Conservation (phyloP, 2,888 invertebrate genomes). For the Leptopilina drosophilae region DNA sequence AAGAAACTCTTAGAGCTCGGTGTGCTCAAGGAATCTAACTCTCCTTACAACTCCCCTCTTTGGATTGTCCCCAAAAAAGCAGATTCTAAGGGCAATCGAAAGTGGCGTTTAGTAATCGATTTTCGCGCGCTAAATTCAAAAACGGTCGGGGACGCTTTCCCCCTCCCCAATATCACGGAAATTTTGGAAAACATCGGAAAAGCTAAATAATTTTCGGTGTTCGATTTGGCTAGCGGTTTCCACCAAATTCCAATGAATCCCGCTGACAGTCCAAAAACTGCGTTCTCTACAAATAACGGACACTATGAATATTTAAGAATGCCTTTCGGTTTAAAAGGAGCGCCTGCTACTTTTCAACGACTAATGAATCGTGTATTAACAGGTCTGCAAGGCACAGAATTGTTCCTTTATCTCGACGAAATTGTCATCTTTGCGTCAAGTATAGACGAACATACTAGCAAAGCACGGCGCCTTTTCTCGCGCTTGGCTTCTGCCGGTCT, state of each 20-base stretch:
- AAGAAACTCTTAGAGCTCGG: background rate
- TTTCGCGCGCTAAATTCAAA: conserved; percentile 49
- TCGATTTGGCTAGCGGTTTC: conserved; percentile 57
- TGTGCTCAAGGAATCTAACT: background rate
- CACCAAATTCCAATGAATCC: conserved; percentile 61
- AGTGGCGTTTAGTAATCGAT: conserved; percentile 49
- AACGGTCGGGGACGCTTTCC: conserved; percentile 46
- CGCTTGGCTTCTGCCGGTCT: background rate
- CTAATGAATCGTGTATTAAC: conserved; percentile 16
- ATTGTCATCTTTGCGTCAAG: conserved; percentile 4
- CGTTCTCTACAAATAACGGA: conserved; percentile 49
- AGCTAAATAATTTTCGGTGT: conserved; percentile 48
- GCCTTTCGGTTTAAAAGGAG: conserved; percentile 57
- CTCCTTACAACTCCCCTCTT: conserved; percentile 14
- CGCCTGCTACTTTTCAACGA: conserved; percentile 59
- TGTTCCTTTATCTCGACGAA: conserved; percentile 22
- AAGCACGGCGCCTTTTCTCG: background rate
- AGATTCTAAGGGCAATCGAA: conserved; percentile 41
- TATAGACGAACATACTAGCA: background rate
- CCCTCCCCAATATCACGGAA: conserved; percentile 49
- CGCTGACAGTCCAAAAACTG: conserved; percentile 49
- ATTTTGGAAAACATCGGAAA: conserved; percentile 47
- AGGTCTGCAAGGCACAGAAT: conserved; percentile 1
- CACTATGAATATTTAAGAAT: conserved; percentile 59
- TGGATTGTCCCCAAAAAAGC: conserved; percentile 52